These are phyloP conservation scores for Copidosoma aretas DNA, from an alignment of 2,888 invertebrate genomes.

Conservation along the genomic window DNA sequence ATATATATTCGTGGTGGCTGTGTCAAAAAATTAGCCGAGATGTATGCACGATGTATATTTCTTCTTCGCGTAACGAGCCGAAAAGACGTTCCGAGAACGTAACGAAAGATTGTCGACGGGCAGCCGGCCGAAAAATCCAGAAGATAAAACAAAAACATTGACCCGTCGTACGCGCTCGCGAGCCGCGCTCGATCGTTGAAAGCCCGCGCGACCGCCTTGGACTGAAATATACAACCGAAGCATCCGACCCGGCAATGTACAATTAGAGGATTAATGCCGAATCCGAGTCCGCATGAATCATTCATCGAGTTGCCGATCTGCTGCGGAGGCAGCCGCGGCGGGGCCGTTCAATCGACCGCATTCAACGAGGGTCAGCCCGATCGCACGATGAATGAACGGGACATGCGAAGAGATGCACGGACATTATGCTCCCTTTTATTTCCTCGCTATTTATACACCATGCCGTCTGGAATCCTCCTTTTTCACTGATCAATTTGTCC, in stretches of 20 bases:
- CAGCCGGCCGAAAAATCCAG: background rate
- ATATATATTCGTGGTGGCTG: background rate
- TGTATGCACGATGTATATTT: too few relatives aligned
- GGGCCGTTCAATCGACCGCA: constrained; percentile 17
- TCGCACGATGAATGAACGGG: constrained; percentile 14
- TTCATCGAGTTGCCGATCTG: constrained; percentile 6
- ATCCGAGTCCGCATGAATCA: constrained; percentile 19
- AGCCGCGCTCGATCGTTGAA: constrained; percentile 1
- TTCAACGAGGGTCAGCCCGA: constrained; percentile 33
- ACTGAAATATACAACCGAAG: background rate
- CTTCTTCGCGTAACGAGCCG: too few relatives aligned
- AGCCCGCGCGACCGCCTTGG: background rate
- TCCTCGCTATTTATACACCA: background rate
- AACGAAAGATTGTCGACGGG: background rate
- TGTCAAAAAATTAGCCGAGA: background rate
- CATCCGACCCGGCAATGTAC: constrained; percentile 18
- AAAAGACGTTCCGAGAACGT: background rate
- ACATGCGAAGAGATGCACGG: constrained; percentile 13
- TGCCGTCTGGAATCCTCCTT: too few relatives aligned
- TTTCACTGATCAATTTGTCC: too few relatives aligned
- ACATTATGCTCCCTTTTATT: background rate
- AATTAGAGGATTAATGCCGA: constrained; percentile 25
- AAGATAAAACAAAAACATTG: background rate
- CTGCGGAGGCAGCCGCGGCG: background rate
- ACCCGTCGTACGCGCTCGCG: background rate